phyloP scores from a whole-genome alignment of 2,113 vertebrate genomes.

The Oxyruncus cristatus region DNA sequence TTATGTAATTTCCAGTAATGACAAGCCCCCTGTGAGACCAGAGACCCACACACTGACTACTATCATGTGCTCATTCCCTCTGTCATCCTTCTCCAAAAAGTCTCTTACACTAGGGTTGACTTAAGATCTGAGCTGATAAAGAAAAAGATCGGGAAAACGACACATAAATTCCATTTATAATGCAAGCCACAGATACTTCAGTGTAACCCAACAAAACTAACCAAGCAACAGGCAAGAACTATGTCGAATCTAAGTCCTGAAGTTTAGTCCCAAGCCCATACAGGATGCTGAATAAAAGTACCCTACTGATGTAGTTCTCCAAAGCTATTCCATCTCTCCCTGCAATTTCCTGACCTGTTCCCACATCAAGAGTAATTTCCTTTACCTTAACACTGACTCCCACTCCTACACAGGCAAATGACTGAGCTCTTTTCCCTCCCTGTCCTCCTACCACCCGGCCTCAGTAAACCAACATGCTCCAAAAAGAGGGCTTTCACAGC shows the following conservation, averaged over 20 bases:
- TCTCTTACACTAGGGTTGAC: not conserved
- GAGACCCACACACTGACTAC: not conserved
- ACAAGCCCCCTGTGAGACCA: not conserved
- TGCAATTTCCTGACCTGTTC: not conserved
- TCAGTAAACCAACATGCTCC: not conserved
- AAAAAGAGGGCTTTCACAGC: not conserved
- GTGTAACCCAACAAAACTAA: not conserved
- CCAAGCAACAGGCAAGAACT: not conserved
- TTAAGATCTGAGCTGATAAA: not conserved
- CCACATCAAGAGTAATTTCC: not conserved
- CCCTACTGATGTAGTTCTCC: not conserved
- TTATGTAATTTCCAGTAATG: not conserved
- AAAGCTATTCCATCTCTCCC: not conserved
- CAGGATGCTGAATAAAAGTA: not conserved
- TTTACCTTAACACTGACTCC: not conserved
- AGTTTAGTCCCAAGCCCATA: not conserved
- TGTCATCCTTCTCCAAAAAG: not conserved
- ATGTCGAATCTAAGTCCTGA: not conserved
- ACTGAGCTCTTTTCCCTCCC: not conserved
- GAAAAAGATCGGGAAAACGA: not conserved
- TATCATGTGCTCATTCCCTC: not conserved
- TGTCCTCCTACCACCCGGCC: not conserved
- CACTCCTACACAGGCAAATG: not conserved
- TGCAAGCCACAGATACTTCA: not conserved
- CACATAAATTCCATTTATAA: not conserved